Base-by-base conservation (phyloP, 2,888 invertebrate genomes). In the Trichopoda pennipes region DNA sequence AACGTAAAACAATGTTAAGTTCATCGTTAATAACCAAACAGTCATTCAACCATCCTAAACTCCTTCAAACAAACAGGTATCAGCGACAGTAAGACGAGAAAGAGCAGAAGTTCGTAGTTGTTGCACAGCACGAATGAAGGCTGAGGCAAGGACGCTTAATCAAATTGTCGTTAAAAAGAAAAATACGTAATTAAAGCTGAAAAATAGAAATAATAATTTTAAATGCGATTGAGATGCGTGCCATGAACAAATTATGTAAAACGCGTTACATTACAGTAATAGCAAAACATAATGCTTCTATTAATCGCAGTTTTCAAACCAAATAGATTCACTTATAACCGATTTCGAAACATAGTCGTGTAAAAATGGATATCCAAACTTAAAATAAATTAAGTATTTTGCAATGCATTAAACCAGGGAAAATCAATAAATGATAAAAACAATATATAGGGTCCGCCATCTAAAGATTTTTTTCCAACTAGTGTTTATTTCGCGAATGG, bases 161-260 rank as follows among this genome's bases (percentile, higher is more conserved):
- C 77, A 69, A 77, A 69, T 64, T 61, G 55, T 63, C 63, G 55
- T 69, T 35, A 55, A 68, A 63, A 61, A 49, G 42, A 58, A 70
- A 55, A 70, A 64, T 53, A 60, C 28, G n/a, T 51, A 70, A 73
- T 23, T 58, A 60, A 70, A 64, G 53, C 42, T 60, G 19, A 73
- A 44, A 28, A 53, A 63, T 19, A 17, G 12, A 21, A 64, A 60
- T 35, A 61, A 80, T 55, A 58, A 60, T 47, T 77, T 60, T 56
- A 9, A 56, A 56, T 69, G 58, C 23, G 66, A 56, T 70, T 53
- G 68, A 69, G 68, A 81, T 77, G 81, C 81, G 81, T 81, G 69
- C 63, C 77, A 64, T 17, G 23, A 64, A 64, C 63, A 77, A 83
- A 80, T 83, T 81, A 84, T 80, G 74, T 79, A 80, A 80, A 84